A percentile compares a stretch with the other conserved stretches of the same genome.
Conservation (phyloP, 2,888 invertebrate genomes). For the Gisinianus flammeolus region DNA sequence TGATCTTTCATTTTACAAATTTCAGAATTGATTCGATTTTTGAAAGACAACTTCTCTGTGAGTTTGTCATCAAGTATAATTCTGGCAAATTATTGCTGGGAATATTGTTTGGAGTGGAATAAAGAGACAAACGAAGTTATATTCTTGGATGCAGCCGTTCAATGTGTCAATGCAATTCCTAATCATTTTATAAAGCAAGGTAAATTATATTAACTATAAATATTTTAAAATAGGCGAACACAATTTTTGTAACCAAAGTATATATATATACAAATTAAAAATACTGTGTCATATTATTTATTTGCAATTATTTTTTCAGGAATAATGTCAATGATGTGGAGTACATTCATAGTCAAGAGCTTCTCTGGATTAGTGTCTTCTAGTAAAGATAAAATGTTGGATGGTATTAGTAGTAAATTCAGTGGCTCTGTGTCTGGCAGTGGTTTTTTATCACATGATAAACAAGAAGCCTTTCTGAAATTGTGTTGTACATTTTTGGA, state of each 20-base stretch:
- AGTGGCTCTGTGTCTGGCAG: slow-evolving; percentile 60
- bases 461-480: slow-evolving; percentile 61
- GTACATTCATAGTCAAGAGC: slow-evolving; percentile 80
- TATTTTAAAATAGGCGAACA: not conserved
- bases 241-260: not conserved
- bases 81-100: slow-evolving; percentile 88
- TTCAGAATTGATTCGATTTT: slow-evolving; percentile 57
- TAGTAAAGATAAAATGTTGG: slow-evolving; percentile 78
- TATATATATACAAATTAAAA: not conserved
- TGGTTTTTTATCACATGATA: slow-evolving; percentile 60
- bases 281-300: slow-evolving; percentile 32
- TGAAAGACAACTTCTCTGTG: slow-evolving; percentile 77
- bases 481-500: slow-evolving; percentile 65
- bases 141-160: slow-evolving; percentile 73
- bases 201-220: slow-evolving; percentile 59
- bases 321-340: slow-evolving; percentile 85
- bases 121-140: slow-evolving; percentile 72
- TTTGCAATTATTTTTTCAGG: slow-evolving; percentile 64
- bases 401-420: slow-evolving; percentile 66
- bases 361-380: slow-evolving; percentile 63
- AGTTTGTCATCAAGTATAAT: slow-evolving; percentile 80
- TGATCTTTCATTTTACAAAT: not conserved
- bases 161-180: slow-evolving; percentile 72
- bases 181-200: slow-evolving; percentile 71
- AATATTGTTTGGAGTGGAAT: slow-evolving; percentile 86